A percentile compares a stretch with the other conserved stretches of the same genome.
Evolutionary conservation across 2,888 invertebrate species (phyloP).

Genomic region (Ectropis crepuscularia): DNA sequence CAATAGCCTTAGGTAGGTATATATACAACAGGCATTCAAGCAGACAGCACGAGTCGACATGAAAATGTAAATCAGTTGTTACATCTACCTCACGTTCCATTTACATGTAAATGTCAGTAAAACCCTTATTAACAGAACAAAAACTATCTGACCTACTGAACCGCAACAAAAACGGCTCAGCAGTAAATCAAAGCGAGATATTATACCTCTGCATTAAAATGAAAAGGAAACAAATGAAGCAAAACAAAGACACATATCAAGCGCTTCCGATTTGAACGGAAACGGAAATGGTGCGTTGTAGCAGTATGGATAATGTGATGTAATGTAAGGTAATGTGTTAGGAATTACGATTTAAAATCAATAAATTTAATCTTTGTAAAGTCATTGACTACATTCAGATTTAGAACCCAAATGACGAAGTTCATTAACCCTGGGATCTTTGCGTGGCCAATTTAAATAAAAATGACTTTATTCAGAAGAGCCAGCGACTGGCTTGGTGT

Average conservation of each 20-base stretch:
- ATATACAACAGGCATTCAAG: too few relatives aligned
- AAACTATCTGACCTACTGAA: conserved; percentile 6
- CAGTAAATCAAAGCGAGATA: conserved; percentile 25
- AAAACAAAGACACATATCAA: conserved; percentile 70
- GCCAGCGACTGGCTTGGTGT: too few relatives aligned
- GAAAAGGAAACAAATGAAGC: conserved; percentile 51
- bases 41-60: not conserved
- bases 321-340: not conserved
- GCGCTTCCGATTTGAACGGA: conserved; percentile 59
- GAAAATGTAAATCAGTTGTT: not conserved
- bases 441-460: too few relatives aligned
- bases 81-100: not conserved
- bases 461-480: too few relatives aligned
- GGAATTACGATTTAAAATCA: too few relatives aligned
- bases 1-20: too few relatives aligned
- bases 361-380: too few relatives aligned
- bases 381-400: too few relatives aligned
- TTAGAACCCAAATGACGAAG: too few relatives aligned
- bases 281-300: conserved; percentile 48
- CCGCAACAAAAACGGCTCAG: conserved; percentile 14
- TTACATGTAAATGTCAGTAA: conserved; percentile 6
- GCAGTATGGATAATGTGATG: conserved; percentile 17
- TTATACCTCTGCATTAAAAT: conserved; percentile 42
- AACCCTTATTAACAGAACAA: conserved; percentile 8
- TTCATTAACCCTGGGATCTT: too few relatives aligned